Percentiles rank a stretch among this genome's conserved stretches.
Evolutionary conservation across 2,888 invertebrate genomes (phyloP).

Genomic region (Adela reaumurella): DNA sequence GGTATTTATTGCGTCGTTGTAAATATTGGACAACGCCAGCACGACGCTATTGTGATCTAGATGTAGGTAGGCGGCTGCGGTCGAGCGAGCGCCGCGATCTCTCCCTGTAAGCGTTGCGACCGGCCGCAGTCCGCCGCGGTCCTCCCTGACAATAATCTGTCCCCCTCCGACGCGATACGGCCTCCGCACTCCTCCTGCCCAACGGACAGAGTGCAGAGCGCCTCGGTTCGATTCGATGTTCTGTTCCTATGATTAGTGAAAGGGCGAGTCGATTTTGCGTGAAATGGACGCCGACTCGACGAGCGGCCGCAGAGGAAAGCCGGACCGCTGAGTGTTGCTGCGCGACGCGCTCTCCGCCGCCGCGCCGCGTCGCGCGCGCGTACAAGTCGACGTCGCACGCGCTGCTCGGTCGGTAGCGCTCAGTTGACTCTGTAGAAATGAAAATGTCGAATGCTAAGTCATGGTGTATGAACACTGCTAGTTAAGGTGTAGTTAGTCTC

Average conservation of each 20-base stretch:
- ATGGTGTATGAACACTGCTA: slow-evolving; percentile 52
- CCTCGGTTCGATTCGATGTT: no score
- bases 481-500: slow-evolving; percentile 44
- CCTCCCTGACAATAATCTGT: slow-evolving; percentile 13
- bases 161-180: slow-evolving; percentile 12
- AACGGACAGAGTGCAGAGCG: no score
- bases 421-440: slow-evolving; percentile 49
- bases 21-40: slow-evolving; percentile 23
- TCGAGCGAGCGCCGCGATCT: slow-evolving; percentile 24
- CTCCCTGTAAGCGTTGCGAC: slow-evolving; percentile 9
- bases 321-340: no score
- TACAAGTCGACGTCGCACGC: slow-evolving; percentile 28
- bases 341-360: no score
- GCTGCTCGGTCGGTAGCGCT: slow-evolving; percentile 44
- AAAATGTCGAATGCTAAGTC: slow-evolving; percentile 57
- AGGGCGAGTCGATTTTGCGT: no score
- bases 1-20: slow-evolving; percentile 53
- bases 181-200: slow-evolving; percentile 14
- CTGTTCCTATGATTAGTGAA: no score
- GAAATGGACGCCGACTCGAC: no score
- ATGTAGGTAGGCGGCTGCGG: not conserved
- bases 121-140: slow-evolving; percentile 18
- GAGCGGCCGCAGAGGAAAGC: no score
- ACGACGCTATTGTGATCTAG: slow-evolving; percentile 3
- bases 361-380: no score